Percentiles rank a stretch among this genome's conserved stretches.
These are phyloP conservation scores for Sebastes matsubarae DNA, from an alignment of 2,797 vertebrate genomes.

Conservation along the genomic window DNA sequence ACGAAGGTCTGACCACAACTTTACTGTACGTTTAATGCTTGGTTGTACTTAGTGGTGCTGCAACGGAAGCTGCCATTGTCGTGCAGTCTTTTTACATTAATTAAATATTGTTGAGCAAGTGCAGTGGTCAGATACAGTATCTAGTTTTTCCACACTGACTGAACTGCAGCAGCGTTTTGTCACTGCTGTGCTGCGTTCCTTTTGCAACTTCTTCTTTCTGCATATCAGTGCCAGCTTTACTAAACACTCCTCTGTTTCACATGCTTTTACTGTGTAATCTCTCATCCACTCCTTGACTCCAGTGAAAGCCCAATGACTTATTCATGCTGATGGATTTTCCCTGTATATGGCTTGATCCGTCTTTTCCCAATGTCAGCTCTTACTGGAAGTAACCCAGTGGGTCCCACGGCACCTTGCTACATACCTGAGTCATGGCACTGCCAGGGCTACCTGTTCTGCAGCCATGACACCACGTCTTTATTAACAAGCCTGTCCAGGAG, in stretches of 20 bases:
- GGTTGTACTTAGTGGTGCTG: not conserved
- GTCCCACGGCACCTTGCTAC: slow-evolving; percentile 6
- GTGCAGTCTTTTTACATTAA: slow-evolving; percentile 19
- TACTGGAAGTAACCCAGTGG: slow-evolving; percentile 43
- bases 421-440: slow-evolving; percentile 44
- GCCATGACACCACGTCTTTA: not conserved
- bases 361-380: slow-evolving; percentile 69
- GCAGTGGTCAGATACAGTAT: not conserved
- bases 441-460: slow-evolving; percentile 7
- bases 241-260: slow-evolving; percentile 77
- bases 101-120: slow-evolving; percentile 23
- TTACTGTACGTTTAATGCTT: not conserved
- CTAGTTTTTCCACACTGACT: not conserved
- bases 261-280: slow-evolving; percentile 70
- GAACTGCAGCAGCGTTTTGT: not conserved
- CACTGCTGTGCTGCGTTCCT: not conserved
- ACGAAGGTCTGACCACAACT: not conserved
- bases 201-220: slow-evolving; percentile 1
- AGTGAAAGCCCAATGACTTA: slow-evolving; percentile 80
- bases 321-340: slow-evolving; percentile 87
- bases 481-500: not conserved
- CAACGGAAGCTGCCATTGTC: slow-evolving; percentile 2
- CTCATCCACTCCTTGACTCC: slow-evolving; percentile 63
- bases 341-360: slow-evolving; percentile 65
- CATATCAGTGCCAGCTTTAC: slow-evolving; percentile 46